These are phyloP conservation scores for Phengaris alcon DNA, from an alignment of 2,888 invertebrate genomes.

Conservation along the genomic window DNA sequence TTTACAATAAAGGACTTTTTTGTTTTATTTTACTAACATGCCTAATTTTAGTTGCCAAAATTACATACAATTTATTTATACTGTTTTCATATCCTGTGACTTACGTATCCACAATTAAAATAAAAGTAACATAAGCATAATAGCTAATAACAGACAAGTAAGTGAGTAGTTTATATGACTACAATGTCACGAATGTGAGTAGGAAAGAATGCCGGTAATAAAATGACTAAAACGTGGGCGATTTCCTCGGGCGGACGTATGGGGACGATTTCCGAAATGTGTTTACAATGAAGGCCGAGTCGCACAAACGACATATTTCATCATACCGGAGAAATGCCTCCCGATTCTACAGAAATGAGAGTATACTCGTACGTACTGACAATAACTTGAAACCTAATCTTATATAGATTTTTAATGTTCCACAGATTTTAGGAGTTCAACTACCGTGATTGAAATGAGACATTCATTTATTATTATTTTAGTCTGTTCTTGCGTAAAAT, in stretches of 20 bases:
- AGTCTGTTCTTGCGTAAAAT: too few species aligned
- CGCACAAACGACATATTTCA: conserved; percentile 71
- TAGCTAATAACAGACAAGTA: background rate
- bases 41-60: background rate
- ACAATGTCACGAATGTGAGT: conserved; percentile 39
- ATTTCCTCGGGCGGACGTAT: conserved; percentile 58
- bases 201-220: conserved; percentile 56
- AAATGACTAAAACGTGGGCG: conserved; percentile 61
- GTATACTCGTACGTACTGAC: conserved; percentile 53
- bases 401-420: background rate
- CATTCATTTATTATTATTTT: too few species aligned
- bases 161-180: background rate
- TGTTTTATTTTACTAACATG: conserved; percentile 11
- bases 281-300: conserved; percentile 70
- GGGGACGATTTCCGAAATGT: conserved; percentile 72
- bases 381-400: conserved; percentile 35
- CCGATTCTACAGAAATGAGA: conserved; percentile 59
- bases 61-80: too few species aligned
- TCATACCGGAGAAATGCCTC: conserved; percentile 66
- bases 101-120: too few species aligned
- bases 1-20: conserved; percentile 2
- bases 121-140: too few species aligned
- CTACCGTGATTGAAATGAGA: too few species aligned
- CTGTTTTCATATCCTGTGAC: too few species aligned
- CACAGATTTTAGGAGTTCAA: background rate